Base-by-base conservation (phyloP, 2,113 vertebrate species). In the Pseudorectes ferrugineus region DNA sequence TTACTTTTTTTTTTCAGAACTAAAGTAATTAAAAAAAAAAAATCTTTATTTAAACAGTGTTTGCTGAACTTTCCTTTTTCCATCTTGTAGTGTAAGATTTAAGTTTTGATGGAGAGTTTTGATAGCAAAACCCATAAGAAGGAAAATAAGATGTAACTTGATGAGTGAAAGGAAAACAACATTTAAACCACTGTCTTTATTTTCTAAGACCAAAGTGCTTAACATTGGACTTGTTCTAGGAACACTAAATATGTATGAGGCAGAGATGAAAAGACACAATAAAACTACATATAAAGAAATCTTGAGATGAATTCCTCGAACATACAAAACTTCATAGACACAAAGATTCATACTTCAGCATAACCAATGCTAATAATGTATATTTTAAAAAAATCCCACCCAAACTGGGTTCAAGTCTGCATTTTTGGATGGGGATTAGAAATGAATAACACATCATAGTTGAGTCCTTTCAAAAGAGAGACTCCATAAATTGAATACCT, bases 361-460 rank as follows among this genome's bases (percentile, higher is more conserved):
- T 49, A 72, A 76, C 3, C 19, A 68, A 17, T 65, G 45, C 2
- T 82, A 68, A 65, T 42, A 73, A 70, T 62, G 55, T 67, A 21
- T 23, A 45, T 35, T 16, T 15, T n/a, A 54, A 75, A 59, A 24
- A 43, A 46, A 63, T 62, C 0, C 0, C 9, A 48, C 11, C 2
- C 5, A 29, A 29, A 77, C 9, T 26, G 20, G 2, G 6, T 59
- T 82, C 4, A 45, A 63, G 9, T 73, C 52, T 72, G 7, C 38
- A 15, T 74, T 79, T 92, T 84, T 63, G 28, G 7, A 25, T 76
- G n/a, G 24, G 38, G 11, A 59, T 83, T 84, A 92, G 71, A 92
- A 65, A 93, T 49, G 0, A 83, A 36, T n/a, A 92, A 48, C 11
- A 35, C 11, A 28, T 46, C 26, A 25, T 31, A 66, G 71, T 17